Conservation (phyloP, 1,140 invertebrate species). For the Anadara kagoshimensis region DNA sequence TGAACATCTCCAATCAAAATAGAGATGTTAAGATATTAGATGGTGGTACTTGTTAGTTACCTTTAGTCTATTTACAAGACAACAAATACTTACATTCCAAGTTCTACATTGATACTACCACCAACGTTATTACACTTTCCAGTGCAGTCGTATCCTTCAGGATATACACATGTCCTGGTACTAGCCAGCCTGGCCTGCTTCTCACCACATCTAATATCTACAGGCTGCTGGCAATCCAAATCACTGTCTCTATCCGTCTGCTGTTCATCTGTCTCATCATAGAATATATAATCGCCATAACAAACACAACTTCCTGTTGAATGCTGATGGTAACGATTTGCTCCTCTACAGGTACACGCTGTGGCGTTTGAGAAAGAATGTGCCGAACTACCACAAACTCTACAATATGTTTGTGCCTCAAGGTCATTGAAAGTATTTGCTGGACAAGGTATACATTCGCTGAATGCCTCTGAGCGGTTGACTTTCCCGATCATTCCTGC, state of each 20-base stretch:
- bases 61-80: neutral
- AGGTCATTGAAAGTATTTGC: conserved; percentile 59
- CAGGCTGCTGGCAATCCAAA: conserved; percentile 64
- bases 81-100: conserved; percentile 56
- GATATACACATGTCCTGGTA: conserved; percentile 50
- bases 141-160: conserved; percentile 51
- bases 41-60: no score
- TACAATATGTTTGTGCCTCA: conserved; percentile 54
- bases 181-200: conserved; percentile 49
- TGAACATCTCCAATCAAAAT: no score
- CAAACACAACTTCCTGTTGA: conserved; percentile 64
- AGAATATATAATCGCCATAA: conserved; percentile 63
- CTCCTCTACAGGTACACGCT: conserved; percentile 62
- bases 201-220: conserved; percentile 55
- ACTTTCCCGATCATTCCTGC: conserved; percentile 58
- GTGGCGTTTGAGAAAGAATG: conserved; percentile 43
- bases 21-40: no score
- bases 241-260: conserved; percentile 50
- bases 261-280: conserved; percentile 60
- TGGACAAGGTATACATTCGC: conserved; percentile 60
- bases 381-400: conserved; percentile 65
- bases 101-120: conserved; percentile 42
- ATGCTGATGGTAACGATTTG: conserved; percentile 60
- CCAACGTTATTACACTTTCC: conserved; percentile 37
- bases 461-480: conserved; percentile 37